phyloP scores from a whole-genome alignment of 2,888 invertebrate genomes.

The Lasius platythorax region DNA sequence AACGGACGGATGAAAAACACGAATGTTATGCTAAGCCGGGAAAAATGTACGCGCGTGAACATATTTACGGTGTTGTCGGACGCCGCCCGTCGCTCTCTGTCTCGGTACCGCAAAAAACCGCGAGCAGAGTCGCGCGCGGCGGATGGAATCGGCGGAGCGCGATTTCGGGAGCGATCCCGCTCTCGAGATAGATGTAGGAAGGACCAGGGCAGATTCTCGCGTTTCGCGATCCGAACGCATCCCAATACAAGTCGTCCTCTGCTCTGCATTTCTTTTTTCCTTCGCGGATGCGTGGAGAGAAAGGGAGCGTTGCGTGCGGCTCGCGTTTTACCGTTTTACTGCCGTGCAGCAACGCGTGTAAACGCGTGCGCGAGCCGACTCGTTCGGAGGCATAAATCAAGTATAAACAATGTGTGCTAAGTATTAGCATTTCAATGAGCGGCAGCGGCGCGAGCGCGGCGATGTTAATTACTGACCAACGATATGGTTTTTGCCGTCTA shows the following conservation, averaged over 20 bases:
- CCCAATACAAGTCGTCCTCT: neutral
- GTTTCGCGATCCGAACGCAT: neutral
- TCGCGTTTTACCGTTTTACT: conserved; percentile 4
- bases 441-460: conserved; percentile 52
- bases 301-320: neutral
- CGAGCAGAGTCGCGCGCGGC: neutral
- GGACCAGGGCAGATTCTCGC: no score
- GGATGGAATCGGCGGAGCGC: neutral
- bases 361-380: conserved; percentile 14
- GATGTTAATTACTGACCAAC: conserved; percentile 70
- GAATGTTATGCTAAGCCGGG: conserved; percentile 48
- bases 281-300: neutral
- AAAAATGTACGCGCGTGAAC: conserved; percentile 45
- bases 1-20: conserved; percentile 53
- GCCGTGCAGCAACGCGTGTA: neutral
- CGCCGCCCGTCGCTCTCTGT: conserved; percentile 4
- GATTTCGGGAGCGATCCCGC: neutral
- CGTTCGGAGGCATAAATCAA: conserved; percentile 67
- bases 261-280: neutral
- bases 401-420: conserved; percentile 64
- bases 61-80: conserved; percentile 34
- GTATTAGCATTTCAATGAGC: conserved; percentile 74
- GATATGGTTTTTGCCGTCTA: conserved; percentile 68
- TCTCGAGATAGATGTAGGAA: neutral
- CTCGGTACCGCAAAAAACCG: conserved; percentile 13